phyloP scores from a whole-genome alignment of 2,888 invertebrate genomes.

The Digitonthophagus gazella region DNA sequence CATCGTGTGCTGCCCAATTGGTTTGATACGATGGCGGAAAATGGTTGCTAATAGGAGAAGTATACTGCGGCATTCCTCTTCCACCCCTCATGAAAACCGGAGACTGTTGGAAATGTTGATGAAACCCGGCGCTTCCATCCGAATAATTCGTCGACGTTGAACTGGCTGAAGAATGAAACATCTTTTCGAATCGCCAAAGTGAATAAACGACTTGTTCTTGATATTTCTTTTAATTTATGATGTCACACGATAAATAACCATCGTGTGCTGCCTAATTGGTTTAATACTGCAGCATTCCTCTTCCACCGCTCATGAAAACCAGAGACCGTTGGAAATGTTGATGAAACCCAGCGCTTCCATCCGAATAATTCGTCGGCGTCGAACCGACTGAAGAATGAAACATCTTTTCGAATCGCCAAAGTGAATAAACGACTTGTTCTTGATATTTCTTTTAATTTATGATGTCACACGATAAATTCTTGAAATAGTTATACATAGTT shows the following conservation, averaged over 20 bases:
- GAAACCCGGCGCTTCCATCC: slow-evolving; percentile 46
- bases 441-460: too few relatives aligned
- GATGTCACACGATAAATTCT: too few relatives aligned
- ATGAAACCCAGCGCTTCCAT: slow-evolving; percentile 46
- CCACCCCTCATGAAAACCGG: slow-evolving; percentile 70
- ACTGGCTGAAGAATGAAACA: slow-evolving; percentile 50
- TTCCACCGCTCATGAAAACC: slow-evolving; percentile 67
- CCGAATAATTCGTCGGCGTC: slow-evolving; percentile 44
- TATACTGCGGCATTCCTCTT: slow-evolving; percentile 54
- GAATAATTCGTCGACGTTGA: slow-evolving; percentile 44
- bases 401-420: slow-evolving; percentile 39
- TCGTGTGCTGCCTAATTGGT: slow-evolving; percentile 47
- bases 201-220: too few relatives aligned
- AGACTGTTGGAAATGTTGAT: slow-evolving; percentile 54
- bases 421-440: too few relatives aligned
- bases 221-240: too few relatives aligned
- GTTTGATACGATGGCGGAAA: slow-evolving; percentile 42
- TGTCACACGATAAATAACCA: too few relatives aligned
- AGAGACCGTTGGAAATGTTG: slow-evolving; percentile 57
- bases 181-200: slow-evolving; percentile 29
- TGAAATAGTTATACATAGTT: too few relatives aligned
- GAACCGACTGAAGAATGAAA: slow-evolving; percentile 49
- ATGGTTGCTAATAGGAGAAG: slow-evolving; percentile 49
- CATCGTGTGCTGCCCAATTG: slow-evolving; percentile 46
- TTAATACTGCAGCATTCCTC: slow-evolving; percentile 51